Conservation (phyloP, 1,140 invertebrate genomes). For the Ceratosolen fusciceps region DNA sequence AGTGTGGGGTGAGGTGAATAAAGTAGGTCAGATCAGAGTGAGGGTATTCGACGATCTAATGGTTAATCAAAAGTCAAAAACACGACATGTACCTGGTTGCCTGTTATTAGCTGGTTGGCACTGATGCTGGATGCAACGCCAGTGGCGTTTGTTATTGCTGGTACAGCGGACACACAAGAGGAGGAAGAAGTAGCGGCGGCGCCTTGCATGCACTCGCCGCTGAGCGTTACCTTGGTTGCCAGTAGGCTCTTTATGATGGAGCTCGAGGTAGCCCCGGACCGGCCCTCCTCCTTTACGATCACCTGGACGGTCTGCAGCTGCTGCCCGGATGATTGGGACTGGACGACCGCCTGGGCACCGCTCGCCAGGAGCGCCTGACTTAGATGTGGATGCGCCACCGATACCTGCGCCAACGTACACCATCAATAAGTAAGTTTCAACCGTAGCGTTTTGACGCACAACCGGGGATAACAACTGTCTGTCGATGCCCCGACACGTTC, state of each 20-base stretch:
- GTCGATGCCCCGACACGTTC: no score
- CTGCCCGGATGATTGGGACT: conserved; percentile 44
- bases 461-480: no score
- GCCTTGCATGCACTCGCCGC: conserved; percentile 75
- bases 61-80: conserved; percentile 41
- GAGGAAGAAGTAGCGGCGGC: conserved; percentile 53
- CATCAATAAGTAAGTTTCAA: no score
- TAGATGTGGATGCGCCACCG: conserved; percentile 75
- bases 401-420: conserved; percentile 69
- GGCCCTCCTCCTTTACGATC: conserved; percentile 66
- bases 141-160: conserved; percentile 72
- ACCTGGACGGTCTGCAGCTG: conserved; percentile 60
- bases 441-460: no score
- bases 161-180: conserved; percentile 69
- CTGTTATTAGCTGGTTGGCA: conserved; percentile 72
- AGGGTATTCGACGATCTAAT: no score
- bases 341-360: conserved; percentile 64
- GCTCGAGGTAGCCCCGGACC: conserved; percentile 67
- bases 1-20: no score
- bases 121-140: conserved; percentile 72
- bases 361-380: conserved; percentile 75
- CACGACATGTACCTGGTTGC: conserved; percentile 69
- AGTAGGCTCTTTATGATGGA: conserved; percentile 88
- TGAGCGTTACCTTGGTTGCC: conserved; percentile 84
- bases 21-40: no score